A percentile compares a stretch with the other conserved stretches of the same genome.
Evolutionary conservation across 2,888 invertebrate species (phyloP).

Genomic region (Tetheella fluctuosa): DNA sequence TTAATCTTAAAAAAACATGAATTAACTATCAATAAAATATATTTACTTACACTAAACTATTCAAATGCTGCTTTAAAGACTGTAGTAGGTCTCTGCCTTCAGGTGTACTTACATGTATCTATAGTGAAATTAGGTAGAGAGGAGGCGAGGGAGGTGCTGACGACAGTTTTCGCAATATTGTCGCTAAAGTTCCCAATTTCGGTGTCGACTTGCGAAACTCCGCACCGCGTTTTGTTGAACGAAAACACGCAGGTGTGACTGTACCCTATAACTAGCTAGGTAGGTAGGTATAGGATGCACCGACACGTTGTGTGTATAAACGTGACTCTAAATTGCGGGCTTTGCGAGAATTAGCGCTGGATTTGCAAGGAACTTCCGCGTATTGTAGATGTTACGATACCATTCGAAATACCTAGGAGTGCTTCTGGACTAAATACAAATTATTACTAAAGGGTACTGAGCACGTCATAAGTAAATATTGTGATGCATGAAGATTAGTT

Average conservation of each 20-base stretch:
- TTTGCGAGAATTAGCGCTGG: conserved; percentile 71
- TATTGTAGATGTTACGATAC: conserved; percentile 25
- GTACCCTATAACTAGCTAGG: conserved; percentile 30
- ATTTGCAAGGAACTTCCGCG: conserved; percentile 63
- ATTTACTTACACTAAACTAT: not conserved
- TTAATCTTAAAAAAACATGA: no score
- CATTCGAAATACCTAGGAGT: conserved; percentile 2
- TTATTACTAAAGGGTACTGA: not conserved
- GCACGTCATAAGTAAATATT: no score
- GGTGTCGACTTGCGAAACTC: conserved; percentile 82
- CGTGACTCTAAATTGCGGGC: conserved; percentile 70
- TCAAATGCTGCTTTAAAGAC: not conserved
- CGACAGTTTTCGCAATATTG: conserved; percentile 76
- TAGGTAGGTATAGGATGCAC: conserved; percentile 29
- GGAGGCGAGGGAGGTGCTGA: conserved; percentile 45
- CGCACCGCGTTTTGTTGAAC: conserved; percentile 55
- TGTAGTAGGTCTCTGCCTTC: not conserved
- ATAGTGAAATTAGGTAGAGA: conserved; percentile 32
- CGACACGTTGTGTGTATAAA: conserved; percentile 44
- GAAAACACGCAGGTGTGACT: conserved; percentile 62
- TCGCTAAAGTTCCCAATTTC: conserved; percentile 76
- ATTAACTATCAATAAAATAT: not conserved
- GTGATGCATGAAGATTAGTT: no score
- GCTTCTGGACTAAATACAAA: conserved; percentile 5
- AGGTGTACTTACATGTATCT: conserved; percentile 9